Evolutionary conservation across 2,888 invertebrate genomes (phyloP), one percentile per base, ranked within the genome.

Genomic region (Spodoptera picta): DNA sequence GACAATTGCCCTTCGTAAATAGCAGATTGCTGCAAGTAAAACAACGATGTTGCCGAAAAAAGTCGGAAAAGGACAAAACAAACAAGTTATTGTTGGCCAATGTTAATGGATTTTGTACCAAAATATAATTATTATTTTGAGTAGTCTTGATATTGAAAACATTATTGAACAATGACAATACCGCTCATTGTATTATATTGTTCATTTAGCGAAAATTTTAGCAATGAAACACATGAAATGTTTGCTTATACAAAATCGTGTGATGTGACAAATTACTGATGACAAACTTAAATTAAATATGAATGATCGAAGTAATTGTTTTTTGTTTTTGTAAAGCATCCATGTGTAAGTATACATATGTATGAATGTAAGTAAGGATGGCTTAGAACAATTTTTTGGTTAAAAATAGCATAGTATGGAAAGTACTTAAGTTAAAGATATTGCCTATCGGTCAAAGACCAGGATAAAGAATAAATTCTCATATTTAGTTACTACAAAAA

Each of bases 201-300:
- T 60, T 45, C 56, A 54, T 59, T 66, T 53, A 41, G 56, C 51
- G 54, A 60, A 59, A 60, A 59, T 24, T 54, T 75, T 52, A 23
- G 9, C 23, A 72, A 45, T 47, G 57, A 12, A 57, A 64, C 45
- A 60, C 63, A 63, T 77, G 65, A 65, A 60, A 31, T 24, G 23
- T 41, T 60, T 52, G 31, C 31, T 36, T 36, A 36, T 48, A 61
- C 55, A 64, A 58, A 56, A 62, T 45, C 60, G 27, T 50, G 24
- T 49, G 49, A 57, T 58, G 75, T 80, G 65, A 69, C 78, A 49
- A 80, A 77, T 69, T 24, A 4, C 12, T 11, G 19, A 27, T 9
- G 12, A 46, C 31, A 55, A 61, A 53, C 58, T 46, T 57, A 42
- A 60, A 48, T 24, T 36, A 36, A 36, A 36, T 36, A 36, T 36